Evolutionary conservation across 2,888 invertebrate species (phyloP).

Genomic region (Odontocolon sp.): DNA sequence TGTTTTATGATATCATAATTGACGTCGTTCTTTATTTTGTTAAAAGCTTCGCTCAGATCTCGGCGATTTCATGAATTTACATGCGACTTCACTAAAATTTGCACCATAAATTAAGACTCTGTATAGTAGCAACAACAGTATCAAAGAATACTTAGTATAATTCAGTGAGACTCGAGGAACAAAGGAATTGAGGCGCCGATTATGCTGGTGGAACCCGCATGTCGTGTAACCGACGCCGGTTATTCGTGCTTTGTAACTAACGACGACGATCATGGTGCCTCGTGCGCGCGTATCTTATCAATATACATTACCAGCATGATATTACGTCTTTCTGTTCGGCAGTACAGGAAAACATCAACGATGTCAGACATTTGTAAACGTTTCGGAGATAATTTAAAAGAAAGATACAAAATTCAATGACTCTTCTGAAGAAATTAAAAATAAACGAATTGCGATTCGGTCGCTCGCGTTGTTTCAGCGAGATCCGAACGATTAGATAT

Average conservation of each 20-base stretch:
- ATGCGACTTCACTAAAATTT: too few relatives aligned
- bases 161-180: slow-evolving; percentile 21
- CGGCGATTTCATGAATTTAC: too few relatives aligned
- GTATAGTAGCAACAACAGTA: too few relatives aligned
- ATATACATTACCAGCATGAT: slow-evolving; percentile 77
- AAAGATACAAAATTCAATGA: neutral
- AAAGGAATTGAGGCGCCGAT: slow-evolving; percentile 54
- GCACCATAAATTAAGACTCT: too few relatives aligned
- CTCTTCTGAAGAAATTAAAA: neutral
- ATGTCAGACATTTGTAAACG: slow-evolving; percentile 7
- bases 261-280: slow-evolving; percentile 45
- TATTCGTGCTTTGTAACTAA: slow-evolving; percentile 16
- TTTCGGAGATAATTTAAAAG: neutral
- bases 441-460: neutral
- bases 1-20: too few relatives aligned
- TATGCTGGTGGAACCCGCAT: slow-evolving; percentile 59
- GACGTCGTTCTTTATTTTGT: too few relatives aligned
- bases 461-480: too few relatives aligned
- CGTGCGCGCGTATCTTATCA: slow-evolving; percentile 72
- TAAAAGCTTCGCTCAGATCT: too few relatives aligned
- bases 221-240: slow-evolving; percentile 42
- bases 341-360: slow-evolving; percentile 8
- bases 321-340: slow-evolving; percentile 49
- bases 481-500: too few relatives aligned
- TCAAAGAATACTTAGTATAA: neutral